Conservation (phyloP, 2,797 vertebrate species). For the Vireo griseus region DNA sequence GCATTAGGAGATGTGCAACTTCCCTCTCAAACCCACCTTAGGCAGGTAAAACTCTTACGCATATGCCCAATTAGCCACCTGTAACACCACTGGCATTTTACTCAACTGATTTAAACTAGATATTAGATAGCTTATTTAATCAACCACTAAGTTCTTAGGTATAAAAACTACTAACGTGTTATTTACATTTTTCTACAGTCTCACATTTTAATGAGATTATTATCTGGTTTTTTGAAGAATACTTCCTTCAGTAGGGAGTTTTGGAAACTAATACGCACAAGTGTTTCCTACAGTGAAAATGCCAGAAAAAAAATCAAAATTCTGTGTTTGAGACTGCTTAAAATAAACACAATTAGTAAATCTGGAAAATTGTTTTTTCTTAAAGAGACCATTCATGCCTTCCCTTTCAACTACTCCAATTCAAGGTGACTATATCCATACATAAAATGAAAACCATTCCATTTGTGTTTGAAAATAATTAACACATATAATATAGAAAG, state of each 20-base stretch:
- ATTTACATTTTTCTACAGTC: neutral
- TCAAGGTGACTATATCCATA: neutral
- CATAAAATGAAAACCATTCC: neutral
- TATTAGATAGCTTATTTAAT: neutral
- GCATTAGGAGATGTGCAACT: neutral
- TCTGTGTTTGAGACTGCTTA: neutral
- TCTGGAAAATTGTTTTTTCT: neutral
- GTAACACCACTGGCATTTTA: neutral
- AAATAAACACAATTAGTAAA: neutral
- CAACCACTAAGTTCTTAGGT: neutral
- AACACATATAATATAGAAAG: neutral
- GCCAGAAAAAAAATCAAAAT: neutral
- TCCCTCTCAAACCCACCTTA: neutral
- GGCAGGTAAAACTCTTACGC: neutral
- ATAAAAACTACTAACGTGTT: neutral
- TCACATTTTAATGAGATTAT: neutral
- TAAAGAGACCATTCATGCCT: neutral
- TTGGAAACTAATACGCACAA: neutral
- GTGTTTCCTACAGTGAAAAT: neutral
- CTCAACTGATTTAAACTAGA: neutral
- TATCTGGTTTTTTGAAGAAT: neutral
- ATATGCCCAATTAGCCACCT: neutral
- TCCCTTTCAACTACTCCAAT: neutral
- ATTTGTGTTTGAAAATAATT: neutral
- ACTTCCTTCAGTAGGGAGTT: neutral